Percentiles rank a stretch among this genome's conserved stretches.
Conservation (phyloP, 2,888 invertebrate species). For the Agonum fuliginosum region DNA sequence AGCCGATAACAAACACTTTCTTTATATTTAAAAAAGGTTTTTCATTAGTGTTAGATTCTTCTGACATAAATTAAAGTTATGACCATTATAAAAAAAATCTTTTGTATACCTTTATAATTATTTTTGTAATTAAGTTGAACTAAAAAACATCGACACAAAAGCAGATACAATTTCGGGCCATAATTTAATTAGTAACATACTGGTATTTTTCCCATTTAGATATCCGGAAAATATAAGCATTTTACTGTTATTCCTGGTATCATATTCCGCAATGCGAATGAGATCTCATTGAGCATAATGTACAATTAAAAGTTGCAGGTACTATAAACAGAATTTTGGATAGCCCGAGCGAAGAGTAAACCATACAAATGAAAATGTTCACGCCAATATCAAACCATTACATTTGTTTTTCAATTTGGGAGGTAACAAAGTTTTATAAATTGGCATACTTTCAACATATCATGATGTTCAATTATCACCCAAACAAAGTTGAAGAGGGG, state of each 20-base stretch:
- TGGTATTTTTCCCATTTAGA: background rate
- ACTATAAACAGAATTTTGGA: slow-evolving; percentile 14
- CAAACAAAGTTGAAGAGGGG: slow-evolving; percentile 25
- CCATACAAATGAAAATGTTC: slow-evolving; percentile 39
- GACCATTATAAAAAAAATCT: no score
- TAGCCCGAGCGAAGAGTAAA: slow-evolving; percentile 19
- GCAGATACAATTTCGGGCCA: no score
- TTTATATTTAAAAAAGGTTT: no score
- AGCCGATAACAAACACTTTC: no score
- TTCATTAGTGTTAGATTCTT: no score
- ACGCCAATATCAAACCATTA: slow-evolving; percentile 36
- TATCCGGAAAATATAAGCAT: slow-evolving; percentile 2
- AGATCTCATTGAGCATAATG: slow-evolving; percentile 30
- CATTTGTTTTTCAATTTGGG: slow-evolving; percentile 40
- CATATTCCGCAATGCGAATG: background rate
- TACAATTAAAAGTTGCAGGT: slow-evolving; percentile 25
- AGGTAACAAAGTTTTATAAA: slow-evolving; percentile 39
- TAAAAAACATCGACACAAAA: no score
- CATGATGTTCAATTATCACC: slow-evolving; percentile 31
- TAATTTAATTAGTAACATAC: background rate
- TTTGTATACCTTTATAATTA: no score
- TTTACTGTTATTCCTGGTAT: slow-evolving; percentile 1
- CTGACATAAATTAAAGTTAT: no score
- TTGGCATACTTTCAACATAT: slow-evolving; percentile 34
- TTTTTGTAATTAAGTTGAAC: no score